Base-by-base conservation (phyloP, 2,888 invertebrate genomes). In the Boloria selene region DNA sequence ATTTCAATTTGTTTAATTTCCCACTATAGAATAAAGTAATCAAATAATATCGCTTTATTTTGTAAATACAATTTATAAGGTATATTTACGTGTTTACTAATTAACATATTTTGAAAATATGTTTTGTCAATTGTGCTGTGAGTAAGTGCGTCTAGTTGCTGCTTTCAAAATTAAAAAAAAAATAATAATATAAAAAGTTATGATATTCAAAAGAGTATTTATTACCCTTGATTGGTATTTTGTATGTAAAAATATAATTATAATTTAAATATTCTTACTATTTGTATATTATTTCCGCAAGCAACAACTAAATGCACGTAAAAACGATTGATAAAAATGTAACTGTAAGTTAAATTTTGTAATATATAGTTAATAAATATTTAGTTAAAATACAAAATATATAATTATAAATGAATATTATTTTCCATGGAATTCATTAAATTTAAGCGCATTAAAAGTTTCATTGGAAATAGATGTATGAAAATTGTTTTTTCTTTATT, bases 51-150 rank as follows among this genome's bases (percentile, higher is more conserved):
- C 78, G 86, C 86, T 88, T 90, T 86, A 87, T 89, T 90, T 90
- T 92, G 90, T 91, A 92, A 85, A 91, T 91, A 92, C 84, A 89
- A 84, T 86, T 80, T 86, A 75, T 91, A 90, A 90, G 90, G 86
- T 89, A 87, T 87, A 87, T 88, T 86, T 89, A 88, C 86, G 85
- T 89, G 87, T 90, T 90, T 90, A 90, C 80, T 87, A 84, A 85
- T 88, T 85, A 84, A 89, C 90, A 91, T 91, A 90, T 91, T 90
- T 91, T 84, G 86, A 90, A 91, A 90, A 90, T 91, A 90, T 90
- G 89, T 90, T 91, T 90, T 91, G 88, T 92, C 92, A 90, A 91
- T 92, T 91, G 92, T 90, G 89, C 90, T 90, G 90, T 91, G 91
- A 92, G 76, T 77, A 74, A 70, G 80, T 76, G 81, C 69, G 77